These are phyloP conservation scores for Aspidiotus destructor DNA, from an alignment of 2,888 invertebrate genomes.

Conservation along the genomic window DNA sequence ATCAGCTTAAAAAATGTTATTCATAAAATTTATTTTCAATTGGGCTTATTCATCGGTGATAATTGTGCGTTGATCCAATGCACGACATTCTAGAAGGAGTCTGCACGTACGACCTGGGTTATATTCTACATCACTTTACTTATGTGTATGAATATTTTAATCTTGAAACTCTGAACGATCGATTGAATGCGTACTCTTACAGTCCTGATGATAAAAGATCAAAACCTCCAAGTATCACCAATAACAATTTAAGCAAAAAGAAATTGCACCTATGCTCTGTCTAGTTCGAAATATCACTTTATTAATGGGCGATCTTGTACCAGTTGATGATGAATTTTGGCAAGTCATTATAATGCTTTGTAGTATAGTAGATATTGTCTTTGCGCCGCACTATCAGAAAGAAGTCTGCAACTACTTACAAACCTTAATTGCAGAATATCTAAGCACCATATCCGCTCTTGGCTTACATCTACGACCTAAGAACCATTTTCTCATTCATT, in stretches of 20 bases:
- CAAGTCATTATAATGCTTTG: constrained; percentile 26
- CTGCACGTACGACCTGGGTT: constrained; percentile 6
- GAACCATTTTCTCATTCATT: constrained; percentile 35
- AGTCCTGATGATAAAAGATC: neutral
- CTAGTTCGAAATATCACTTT: constrained; percentile 29
- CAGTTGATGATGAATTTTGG: constrained; percentile 34
- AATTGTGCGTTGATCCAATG: constrained; percentile 32
- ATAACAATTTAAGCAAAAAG: constrained; percentile 22
- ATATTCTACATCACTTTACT: constrained; percentile 7
- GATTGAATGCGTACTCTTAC: neutral
- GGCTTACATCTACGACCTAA: constrained; percentile 35
- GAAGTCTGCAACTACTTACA: neutral
- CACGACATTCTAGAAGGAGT: constrained; percentile 26
- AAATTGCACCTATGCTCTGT: constrained; percentile 30
- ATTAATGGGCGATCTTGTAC: constrained; percentile 34
- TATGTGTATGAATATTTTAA: neutral
- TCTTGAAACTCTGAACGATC: neutral
- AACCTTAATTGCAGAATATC: constrained; percentile 33
- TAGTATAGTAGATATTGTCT: constrained; percentile 3
- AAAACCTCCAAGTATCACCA: constrained; percentile 1
- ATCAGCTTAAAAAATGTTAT: constrained; percentile 16
- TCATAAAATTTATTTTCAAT: constrained; percentile 33
- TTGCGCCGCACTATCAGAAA: neutral
- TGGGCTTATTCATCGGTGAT: constrained; percentile 35
- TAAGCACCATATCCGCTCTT: constrained; percentile 27